These are phyloP conservation scores for Phoebastria nigripes DNA, from an alignment of 2,797 vertebrate species.

Conservation along the genomic window DNA sequence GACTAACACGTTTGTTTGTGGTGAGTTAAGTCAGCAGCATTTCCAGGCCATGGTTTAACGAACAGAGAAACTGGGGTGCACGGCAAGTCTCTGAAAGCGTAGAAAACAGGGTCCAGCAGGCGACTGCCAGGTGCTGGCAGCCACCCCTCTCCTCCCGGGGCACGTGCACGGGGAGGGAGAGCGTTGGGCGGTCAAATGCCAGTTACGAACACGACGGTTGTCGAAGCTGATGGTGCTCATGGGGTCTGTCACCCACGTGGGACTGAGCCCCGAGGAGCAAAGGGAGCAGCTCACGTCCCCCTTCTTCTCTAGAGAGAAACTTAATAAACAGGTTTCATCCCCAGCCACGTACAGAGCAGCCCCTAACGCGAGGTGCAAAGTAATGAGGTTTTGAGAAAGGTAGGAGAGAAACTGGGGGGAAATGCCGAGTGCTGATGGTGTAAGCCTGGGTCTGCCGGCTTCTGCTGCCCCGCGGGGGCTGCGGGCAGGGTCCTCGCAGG, in stretches of 20 bases:
- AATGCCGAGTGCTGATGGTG: not conserved
- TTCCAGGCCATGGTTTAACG: not conserved
- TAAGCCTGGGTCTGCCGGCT: accelerated
- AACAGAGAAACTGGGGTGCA: not conserved
- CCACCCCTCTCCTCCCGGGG: not conserved
- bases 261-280: not conserved
- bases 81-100: not conserved
- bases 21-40: not conserved
- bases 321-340: not conserved
- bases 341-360: not conserved
- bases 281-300: not conserved
- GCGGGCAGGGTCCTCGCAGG: accelerated
- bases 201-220: too few relatives aligned
- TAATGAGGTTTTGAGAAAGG: not conserved
- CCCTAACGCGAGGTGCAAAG: accelerated
- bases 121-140: not conserved
- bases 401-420: not conserved
- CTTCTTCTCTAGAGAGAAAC: not conserved
- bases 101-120: not conserved
- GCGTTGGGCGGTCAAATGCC: not conserved
- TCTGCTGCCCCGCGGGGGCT: not conserved
- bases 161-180: not conserved
- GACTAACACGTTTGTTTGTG: accelerated
- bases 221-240: not conserved
- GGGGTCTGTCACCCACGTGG: not conserved